phyloP scores from a whole-genome alignment of 2,113 vertebrate genomes.

The Vicugna pacos region DNA sequence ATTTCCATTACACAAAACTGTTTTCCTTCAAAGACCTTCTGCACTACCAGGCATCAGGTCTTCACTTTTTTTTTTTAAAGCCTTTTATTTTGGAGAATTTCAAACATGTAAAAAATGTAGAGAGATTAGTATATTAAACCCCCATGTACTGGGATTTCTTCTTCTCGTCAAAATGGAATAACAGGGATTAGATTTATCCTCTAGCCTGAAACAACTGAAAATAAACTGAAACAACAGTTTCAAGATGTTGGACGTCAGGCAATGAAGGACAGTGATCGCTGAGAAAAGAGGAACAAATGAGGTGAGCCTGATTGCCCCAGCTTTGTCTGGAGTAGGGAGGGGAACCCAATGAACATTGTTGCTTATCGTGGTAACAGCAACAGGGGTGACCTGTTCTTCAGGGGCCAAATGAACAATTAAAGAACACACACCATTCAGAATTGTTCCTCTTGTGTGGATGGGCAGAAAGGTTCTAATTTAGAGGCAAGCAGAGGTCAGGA shows the following conservation, averaged over 20 bases:
- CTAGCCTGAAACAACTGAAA: conserved; percentile 4
- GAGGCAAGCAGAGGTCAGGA: conserved; percentile 1
- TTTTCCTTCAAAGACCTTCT: conserved; percentile 30
- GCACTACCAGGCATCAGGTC: neutral
- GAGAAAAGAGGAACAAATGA: neutral
- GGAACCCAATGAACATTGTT: too few relatives aligned
- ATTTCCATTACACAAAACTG: neutral
- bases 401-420: neutral
- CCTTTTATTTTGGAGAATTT: neutral
- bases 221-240: neutral
- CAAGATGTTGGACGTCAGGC: neutral
- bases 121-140: neutral
- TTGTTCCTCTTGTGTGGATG: neutral
- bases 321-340: neutral
- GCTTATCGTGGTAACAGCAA: too few relatives aligned
- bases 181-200: neutral
- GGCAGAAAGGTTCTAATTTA: neutral
- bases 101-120: neutral
- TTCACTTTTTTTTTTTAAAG: neutral
- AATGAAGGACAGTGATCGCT: neutral
- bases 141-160: neutral
- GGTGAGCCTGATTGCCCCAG: neutral
- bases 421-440: neutral
- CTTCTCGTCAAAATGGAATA: neutral
- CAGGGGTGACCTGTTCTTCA: neutral